These are phyloP conservation scores for Gymnopithys bicolor DNA, from an alignment of 2,797 vertebrate genomes.

Conservation along the genomic window DNA sequence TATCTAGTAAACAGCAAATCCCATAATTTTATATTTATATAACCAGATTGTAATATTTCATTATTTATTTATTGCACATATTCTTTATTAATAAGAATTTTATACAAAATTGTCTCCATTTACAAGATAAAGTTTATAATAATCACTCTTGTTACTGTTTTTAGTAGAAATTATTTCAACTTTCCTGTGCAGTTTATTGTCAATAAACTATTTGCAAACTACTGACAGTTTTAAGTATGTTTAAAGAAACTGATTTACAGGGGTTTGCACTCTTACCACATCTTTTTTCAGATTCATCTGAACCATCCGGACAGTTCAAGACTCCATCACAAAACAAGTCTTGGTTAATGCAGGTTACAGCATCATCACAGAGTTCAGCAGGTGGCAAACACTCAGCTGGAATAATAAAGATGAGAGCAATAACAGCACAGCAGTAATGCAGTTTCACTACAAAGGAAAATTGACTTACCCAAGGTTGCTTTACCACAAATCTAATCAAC, in stretches of 20 bases:
- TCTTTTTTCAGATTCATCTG: conserved; percentile 82
- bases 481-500: conserved; percentile 18
- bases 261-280: conserved; percentile 83
- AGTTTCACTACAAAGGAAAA: not conserved
- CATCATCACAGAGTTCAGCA: conserved; percentile 77
- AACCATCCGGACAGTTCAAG: conserved; percentile 82
- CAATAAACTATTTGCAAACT: not conserved
- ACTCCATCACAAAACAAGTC: conserved; percentile 87
- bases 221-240: not conserved
- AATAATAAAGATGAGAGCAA: conserved; percentile 20
- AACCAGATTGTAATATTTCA: not conserved
- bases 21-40: not conserved
- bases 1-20: not conserved
- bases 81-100: not conserved
- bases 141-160: not conserved
- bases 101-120: not conserved
- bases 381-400: conserved; percentile 75
- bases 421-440: not conserved
- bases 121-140: not conserved
- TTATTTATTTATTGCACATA: not conserved
- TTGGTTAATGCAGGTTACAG: conserved; percentile 71
- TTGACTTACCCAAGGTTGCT: not conserved
- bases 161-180: not conserved
- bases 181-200: not conserved
- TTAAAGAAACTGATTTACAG: not conserved